These are phyloP conservation scores for Coptodon rendalli DNA, from an alignment of 2,113 vertebrate species.

Conservation along the genomic window DNA sequence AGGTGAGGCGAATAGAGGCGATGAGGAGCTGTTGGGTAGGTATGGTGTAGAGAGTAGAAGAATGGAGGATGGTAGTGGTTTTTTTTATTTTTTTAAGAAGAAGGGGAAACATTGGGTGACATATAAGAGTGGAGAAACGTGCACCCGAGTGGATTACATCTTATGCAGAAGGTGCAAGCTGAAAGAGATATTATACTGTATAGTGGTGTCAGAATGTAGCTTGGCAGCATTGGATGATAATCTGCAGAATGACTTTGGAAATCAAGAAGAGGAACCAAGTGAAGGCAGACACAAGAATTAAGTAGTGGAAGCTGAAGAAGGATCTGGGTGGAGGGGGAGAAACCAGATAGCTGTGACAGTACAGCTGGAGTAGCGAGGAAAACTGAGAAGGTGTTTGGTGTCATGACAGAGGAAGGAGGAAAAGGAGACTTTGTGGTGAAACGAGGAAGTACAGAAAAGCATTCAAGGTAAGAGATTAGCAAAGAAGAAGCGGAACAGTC, in stretches of 20 bases:
- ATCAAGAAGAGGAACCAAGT: neutral
- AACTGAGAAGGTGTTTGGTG: neutral
- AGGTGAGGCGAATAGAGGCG: rapidly evolving
- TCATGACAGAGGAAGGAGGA: neutral
- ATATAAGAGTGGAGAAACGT: neutral
- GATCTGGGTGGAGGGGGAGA: neutral
- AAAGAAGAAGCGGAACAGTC: neutral
- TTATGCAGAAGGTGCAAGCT: neutral
- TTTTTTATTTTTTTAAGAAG: neutral
- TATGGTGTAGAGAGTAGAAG: rapidly evolving
- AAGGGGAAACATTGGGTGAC: rapidly evolving
- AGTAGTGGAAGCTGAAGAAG: neutral
- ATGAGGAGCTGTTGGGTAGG: neutral
- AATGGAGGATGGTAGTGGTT: neutral
- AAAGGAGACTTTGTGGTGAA: neutral
- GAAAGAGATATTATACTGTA: neutral
- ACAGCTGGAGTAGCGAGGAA: neutral
- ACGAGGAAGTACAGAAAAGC: neutral
- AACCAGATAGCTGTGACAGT: neutral
- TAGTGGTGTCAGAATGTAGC: neutral
- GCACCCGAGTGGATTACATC: rapidly evolving
- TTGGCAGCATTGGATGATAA: neutral
- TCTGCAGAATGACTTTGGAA: neutral
- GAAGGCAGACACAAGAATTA: neutral
- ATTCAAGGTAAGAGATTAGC: neutral